Percentiles rank a stretch among this genome's conserved stretches.
Evolutionary conservation across 1,140 invertebrate genomes (phyloP).

Genomic region (Leptopilina clavipes): DNA sequence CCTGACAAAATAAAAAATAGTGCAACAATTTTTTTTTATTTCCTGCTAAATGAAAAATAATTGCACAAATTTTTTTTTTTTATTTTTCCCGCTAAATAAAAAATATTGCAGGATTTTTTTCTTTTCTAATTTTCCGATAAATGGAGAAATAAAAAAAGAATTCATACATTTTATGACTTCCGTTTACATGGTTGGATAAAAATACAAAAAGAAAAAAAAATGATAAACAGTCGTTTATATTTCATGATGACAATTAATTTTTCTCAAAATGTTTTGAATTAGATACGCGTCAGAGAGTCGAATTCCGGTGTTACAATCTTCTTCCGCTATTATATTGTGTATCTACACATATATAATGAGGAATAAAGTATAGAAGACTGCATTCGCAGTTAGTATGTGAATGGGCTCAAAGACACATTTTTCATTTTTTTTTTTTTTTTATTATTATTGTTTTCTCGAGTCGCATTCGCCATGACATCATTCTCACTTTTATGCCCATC

Average conservation of each 20-base stretch:
- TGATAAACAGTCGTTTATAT: not conserved
- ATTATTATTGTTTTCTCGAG: constrained; percentile 30
- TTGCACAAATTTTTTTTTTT: too few relatives aligned
- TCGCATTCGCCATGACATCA: constrained; percentile 53
- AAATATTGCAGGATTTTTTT: too few relatives aligned
- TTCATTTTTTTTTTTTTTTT: not conserved
- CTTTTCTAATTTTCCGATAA: too few relatives aligned
- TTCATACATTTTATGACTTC: not conserved
- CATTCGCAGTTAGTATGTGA: constrained; percentile 14
- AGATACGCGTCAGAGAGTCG: constrained; percentile 26
- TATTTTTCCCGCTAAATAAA: too few relatives aligned
- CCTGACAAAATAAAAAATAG: too few relatives aligned
- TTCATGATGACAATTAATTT: constrained; percentile 30
- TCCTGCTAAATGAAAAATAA: too few relatives aligned
- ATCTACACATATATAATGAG: not conserved
- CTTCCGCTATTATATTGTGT: not conserved
- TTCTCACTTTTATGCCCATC: constrained; percentile 44
- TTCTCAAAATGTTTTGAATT: not conserved
- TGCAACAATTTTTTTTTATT: too few relatives aligned
- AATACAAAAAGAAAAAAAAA: not conserved
- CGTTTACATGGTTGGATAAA: constrained; percentile 3
- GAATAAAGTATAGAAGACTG: not conserved
- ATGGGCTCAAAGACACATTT: constrained; percentile 32
- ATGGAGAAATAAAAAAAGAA: not conserved
- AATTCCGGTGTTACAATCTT: constrained; percentile 18